Base-by-base conservation (phyloP, 2,113 vertebrate genomes). In the Lepisosteus oculatus region DNA sequence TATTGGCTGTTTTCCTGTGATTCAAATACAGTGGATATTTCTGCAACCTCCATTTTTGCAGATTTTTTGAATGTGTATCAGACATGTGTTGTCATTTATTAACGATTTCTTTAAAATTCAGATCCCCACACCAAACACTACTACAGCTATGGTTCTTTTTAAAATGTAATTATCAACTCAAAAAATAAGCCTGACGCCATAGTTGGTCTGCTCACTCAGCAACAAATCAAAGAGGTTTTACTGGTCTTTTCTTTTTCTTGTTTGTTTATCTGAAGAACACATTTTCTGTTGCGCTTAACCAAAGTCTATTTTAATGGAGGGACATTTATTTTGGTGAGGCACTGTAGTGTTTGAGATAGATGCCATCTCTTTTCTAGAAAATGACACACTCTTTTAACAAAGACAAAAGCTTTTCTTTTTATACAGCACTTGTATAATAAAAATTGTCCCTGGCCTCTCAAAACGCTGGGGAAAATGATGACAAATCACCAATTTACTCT, bases 401-500 rank as follows among this genome's bases (percentile, higher is more conserved):
- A 65, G 45, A 54, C 54, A 47, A 47, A 56, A 55, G 42, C n/a
- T 64, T 71, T 45, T 76, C 54, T 71, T 65, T 8, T 70, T 62
- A 80, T 54, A 65, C 61, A 78, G 70, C 7, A 14, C 14, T 74
- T 70, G 44, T 13, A 78, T 61, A 67, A n/a, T 68, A 11, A 55
- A 44, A 74, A 62, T 62, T 14, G 61, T 56, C 47, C 57, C 45
- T 4, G 59, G 43, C 66, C 62, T 66, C 43, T 66, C 55, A n/a
- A 47, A 61, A n/a, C 61, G 61, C 74, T 61, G 12, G 41, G 15
- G 44, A 74, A 72, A 74, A 55, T 55, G 82, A 80, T 84, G 76
- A 84, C 73, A 74, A 87, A 82, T 81, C 80, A 80, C 77, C 68
- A 74, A 74, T 78, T 74, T 83, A 85, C 70, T 78, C 83, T 86